Evolutionary conservation across 2,113 vertebrate genomes (phyloP).

Genomic region (Rattus rattus): DNA sequence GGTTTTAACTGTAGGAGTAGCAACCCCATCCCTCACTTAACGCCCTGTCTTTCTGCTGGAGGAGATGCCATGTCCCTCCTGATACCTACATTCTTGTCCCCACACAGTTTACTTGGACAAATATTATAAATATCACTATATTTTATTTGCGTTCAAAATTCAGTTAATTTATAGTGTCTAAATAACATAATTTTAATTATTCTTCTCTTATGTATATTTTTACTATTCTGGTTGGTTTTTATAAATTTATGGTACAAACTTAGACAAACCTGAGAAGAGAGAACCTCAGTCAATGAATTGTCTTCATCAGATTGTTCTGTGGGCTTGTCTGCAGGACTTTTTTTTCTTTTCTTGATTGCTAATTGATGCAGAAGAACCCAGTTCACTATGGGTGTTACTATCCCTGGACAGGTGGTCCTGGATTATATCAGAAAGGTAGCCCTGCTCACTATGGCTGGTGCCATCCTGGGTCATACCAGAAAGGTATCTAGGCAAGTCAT

Average conservation of each 20-base stretch:
- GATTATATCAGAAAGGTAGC: background rate
- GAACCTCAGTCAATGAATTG: background rate
- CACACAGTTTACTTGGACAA: background rate
- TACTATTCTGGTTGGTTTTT: background rate
- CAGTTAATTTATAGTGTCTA: background rate
- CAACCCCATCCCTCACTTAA: no score
- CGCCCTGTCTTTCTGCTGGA: no score
- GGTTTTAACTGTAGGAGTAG: no score
- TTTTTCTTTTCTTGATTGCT: background rate
- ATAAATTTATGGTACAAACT: background rate
- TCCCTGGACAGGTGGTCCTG: background rate
- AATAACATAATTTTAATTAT: background rate
- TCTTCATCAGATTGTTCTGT: background rate
- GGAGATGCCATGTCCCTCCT: background rate
- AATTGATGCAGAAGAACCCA: background rate
- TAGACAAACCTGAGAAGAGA: background rate
- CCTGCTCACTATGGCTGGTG: background rate
- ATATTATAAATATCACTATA: background rate
- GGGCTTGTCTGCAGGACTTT: background rate
- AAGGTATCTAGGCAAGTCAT: background rate
- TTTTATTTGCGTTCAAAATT: background rate
- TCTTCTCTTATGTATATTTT: background rate
- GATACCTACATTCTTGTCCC: background rate
- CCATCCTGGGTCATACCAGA: background rate
- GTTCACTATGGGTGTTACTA: background rate